Evolutionary conservation across 2,888 invertebrate genomes (phyloP).

Genomic region (Lithophane socia): DNA sequence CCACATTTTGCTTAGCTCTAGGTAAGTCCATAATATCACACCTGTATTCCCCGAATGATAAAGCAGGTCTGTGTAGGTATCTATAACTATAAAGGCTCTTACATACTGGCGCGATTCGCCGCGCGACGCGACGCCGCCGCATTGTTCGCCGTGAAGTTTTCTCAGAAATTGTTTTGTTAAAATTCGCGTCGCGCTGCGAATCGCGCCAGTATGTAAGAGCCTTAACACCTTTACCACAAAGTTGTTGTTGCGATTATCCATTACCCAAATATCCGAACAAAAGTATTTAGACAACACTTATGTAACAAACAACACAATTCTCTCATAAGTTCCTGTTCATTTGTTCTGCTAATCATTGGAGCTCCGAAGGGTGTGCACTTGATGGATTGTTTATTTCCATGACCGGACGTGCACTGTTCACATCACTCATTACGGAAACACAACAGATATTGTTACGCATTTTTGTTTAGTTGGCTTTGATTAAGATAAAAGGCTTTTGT

Average conservation of each 20-base stretch:
- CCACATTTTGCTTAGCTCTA: too few species aligned
- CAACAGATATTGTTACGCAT: constrained; percentile 55
- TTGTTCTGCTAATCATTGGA: constrained; percentile 78
- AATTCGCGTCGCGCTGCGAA: too few species aligned
- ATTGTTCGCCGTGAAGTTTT: too few species aligned
- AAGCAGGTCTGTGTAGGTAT: neutral
- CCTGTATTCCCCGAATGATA: neutral
- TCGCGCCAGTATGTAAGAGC: too few species aligned
- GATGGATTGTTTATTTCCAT: constrained; percentile 76
- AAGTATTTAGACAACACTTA: neutral
- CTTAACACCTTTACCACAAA: too few species aligned
- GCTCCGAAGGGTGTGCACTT: constrained; percentile 68
- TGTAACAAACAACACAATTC: constrained; percentile 4
- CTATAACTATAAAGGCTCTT: too few species aligned
- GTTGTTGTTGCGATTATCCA: neutral
- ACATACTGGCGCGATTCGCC: too few species aligned
- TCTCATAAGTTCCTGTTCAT: constrained; percentile 56
- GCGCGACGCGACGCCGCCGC: too few species aligned
- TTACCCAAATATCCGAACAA: neutral
- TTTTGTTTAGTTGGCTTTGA: constrained; percentile 50
- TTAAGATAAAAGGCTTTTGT: constrained; percentile 46
- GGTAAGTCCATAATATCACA: neutral
- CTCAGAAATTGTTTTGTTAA: too few species aligned
- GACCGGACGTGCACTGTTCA: constrained; percentile 63
- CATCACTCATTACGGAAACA: constrained; percentile 54